phyloP scores from a whole-genome alignment of 30 jellyfish, hydroid and myxozoan species.

The Aurelia aurita region DNA sequence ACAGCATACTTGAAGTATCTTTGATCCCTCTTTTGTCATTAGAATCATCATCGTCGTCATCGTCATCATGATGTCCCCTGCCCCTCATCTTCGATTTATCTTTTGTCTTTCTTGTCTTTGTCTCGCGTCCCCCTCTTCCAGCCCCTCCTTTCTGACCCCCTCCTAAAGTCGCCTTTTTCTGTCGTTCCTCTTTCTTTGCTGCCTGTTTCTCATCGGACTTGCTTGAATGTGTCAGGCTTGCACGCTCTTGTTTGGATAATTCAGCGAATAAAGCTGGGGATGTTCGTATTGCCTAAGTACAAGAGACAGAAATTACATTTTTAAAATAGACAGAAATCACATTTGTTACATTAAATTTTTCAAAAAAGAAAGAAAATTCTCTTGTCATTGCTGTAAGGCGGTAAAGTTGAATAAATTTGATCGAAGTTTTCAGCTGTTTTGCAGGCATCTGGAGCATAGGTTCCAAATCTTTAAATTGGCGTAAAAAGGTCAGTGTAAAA shows the following conservation, averaged over 20 bases:
- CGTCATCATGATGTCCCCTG: constrained; percentile 78
- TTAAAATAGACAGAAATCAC: too few species aligned
- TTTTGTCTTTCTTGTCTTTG: constrained; percentile 82
- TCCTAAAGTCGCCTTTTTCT: constrained; percentile 86
- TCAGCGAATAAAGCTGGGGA: constrained; percentile 95
- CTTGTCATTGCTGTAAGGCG: too few species aligned
- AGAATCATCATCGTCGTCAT: constrained; percentile 60
- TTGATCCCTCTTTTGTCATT: constrained; percentile 30
- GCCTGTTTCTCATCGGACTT: constrained; percentile 68
- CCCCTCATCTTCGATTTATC: constrained; percentile 67
- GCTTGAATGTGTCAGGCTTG: constrained; percentile 69
- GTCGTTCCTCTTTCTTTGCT: constrained; percentile 85
- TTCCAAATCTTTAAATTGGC: too few species aligned
- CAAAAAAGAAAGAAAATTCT: too few species aligned
- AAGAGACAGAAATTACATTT: neutral
- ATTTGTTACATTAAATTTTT: too few species aligned
- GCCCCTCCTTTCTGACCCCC: constrained; percentile 97
- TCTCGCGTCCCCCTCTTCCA: constrained; percentile 94
- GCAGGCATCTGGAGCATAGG: too few species aligned
- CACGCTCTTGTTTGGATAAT: constrained; percentile 75
- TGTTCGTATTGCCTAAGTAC: constrained; percentile 73
- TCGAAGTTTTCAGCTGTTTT: too few species aligned
- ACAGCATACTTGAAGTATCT: constrained; percentile 56
- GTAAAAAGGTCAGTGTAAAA: too few species aligned
- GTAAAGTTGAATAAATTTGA: too few species aligned